A percentile compares a stretch with the other conserved stretches of the same genome.
Conservation (phyloP, 2,888 invertebrate species). For the Brachyptera putata region DNA sequence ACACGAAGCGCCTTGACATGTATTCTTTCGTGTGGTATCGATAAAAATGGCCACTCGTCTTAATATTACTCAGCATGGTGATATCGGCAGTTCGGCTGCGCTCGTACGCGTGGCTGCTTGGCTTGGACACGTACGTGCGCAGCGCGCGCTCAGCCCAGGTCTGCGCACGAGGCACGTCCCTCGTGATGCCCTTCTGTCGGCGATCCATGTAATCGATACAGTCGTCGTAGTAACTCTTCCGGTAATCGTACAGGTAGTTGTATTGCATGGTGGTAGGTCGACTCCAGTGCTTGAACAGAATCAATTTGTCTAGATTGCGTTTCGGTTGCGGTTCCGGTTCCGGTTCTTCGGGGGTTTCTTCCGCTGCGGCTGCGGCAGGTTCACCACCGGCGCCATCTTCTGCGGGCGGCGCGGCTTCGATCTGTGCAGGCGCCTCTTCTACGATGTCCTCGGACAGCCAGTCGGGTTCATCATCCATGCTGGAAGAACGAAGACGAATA, state of each 20-base stretch:
- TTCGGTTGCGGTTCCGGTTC: conserved; percentile 44
- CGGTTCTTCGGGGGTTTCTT: conserved; percentile 37
- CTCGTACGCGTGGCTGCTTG: conserved; percentile 32
- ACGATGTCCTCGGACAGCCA: conserved; percentile 20
- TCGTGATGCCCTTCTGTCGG: conserved; percentile 59
- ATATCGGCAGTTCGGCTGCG: conserved; percentile 42
- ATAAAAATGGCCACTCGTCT: conserved; percentile 63
- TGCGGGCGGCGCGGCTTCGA: conserved; percentile 42
- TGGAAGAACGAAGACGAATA: too few relatives aligned
- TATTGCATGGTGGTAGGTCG: conserved; percentile 80
- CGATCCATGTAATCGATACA: conserved; percentile 78
- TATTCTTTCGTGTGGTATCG: conserved; percentile 71
- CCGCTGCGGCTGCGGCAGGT: conserved; percentile 41
- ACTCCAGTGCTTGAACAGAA: conserved; percentile 79
- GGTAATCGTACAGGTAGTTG: conserved; percentile 77
- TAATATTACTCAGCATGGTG: conserved; percentile 58
- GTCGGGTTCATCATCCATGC: conserved; percentile 20
- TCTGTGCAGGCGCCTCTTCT: conserved; percentile 14
- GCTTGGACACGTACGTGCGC: conserved; percentile 55
- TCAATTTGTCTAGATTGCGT: conserved; percentile 60
- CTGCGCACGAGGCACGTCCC: conserved; percentile 72
- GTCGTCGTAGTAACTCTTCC: conserved; percentile 82
- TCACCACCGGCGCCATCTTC: conserved; percentile 48
- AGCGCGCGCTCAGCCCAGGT: conserved; percentile 82
- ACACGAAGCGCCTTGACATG: conserved; percentile 63